Conservation (phyloP, 2,797 vertebrate species). For the Coracias cyanogaster region DNA sequence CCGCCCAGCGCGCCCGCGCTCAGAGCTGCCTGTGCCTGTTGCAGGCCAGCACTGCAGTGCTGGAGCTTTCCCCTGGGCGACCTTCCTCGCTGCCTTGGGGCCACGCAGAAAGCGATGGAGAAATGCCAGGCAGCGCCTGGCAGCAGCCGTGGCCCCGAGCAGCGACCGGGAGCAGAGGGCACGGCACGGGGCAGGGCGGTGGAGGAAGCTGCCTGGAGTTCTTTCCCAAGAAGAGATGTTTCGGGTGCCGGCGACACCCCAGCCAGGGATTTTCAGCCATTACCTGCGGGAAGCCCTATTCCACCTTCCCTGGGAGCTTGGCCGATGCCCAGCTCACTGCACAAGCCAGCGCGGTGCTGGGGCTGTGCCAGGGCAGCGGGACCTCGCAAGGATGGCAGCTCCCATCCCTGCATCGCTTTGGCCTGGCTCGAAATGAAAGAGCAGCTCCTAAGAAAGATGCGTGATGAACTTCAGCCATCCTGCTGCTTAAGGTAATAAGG, state of each 20-base stretch:
- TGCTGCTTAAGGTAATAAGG: not conserved
- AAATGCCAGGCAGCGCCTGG: too few relatives aligned
- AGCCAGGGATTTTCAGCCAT: not conserved
- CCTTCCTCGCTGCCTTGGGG: not conserved
- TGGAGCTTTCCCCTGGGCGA: not conserved
- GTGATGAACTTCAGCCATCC: not conserved
- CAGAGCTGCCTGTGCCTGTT: rapidly evolving
- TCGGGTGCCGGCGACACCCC: rapidly evolving
- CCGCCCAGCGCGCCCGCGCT: not conserved
- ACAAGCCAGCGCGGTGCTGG: rapidly evolving
- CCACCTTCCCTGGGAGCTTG: not conserved
- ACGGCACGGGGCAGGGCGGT: not conserved
- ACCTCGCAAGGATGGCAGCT: not conserved
- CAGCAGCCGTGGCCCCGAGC: not conserved
- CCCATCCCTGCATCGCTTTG: not conserved
- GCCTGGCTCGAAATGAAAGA: not conserved
- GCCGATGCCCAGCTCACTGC: rapidly evolving
- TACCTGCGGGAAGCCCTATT: not conserved
- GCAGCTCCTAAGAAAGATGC: not conserved
- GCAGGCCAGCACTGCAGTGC: not conserved
- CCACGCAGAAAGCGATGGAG: rapidly evolving
- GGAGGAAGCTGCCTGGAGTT: not conserved
- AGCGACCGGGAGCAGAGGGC: not conserved
- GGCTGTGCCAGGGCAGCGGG: rapidly evolving
- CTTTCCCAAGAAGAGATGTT: not conserved